Conservation (phyloP, 2,888 invertebrate species). For the Limnephilus marmoratus region DNA sequence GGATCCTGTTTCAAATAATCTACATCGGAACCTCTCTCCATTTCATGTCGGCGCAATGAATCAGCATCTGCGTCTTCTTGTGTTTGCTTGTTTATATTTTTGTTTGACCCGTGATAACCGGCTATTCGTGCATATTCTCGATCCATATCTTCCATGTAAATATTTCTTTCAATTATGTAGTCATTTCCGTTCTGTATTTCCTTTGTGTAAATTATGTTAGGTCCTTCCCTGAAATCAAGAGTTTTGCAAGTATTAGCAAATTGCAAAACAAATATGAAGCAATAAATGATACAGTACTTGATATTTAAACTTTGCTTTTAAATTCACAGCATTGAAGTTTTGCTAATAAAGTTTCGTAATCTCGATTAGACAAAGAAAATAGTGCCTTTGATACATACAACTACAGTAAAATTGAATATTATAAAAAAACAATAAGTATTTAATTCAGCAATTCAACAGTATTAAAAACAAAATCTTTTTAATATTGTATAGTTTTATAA, state of each 20-base stretch:
- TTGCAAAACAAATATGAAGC: not conserved
- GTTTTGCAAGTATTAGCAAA: not conserved
- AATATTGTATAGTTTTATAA: not conserved
- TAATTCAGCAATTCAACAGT: not conserved
- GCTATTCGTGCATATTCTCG: constrained; percentile 77
- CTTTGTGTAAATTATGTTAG: constrained; percentile 77
- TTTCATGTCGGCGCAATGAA: constrained; percentile 86
- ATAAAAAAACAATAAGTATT: no score
- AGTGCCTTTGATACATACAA: no score
- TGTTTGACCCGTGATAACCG: constrained; percentile 74
- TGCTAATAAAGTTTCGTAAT: no score
- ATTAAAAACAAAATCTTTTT: not conserved
- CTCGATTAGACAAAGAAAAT: no score
- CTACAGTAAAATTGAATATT: no score
- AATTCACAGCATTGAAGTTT: no score
- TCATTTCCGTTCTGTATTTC: constrained; percentile 77
- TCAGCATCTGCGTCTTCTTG: constrained; percentile 82
- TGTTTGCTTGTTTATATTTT: constrained; percentile 68
- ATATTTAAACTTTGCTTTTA: no score
- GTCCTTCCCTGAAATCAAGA: constrained; percentile 74
- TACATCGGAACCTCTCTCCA: constrained; percentile 86
- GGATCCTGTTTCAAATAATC: constrained; percentile 74
- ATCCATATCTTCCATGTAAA: constrained; percentile 80
- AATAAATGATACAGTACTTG: not conserved
- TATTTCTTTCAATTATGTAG: constrained; percentile 75